phyloP scores from a whole-genome alignment of 2,888 invertebrate genomes.

The Stratiomys singularior region DNA sequence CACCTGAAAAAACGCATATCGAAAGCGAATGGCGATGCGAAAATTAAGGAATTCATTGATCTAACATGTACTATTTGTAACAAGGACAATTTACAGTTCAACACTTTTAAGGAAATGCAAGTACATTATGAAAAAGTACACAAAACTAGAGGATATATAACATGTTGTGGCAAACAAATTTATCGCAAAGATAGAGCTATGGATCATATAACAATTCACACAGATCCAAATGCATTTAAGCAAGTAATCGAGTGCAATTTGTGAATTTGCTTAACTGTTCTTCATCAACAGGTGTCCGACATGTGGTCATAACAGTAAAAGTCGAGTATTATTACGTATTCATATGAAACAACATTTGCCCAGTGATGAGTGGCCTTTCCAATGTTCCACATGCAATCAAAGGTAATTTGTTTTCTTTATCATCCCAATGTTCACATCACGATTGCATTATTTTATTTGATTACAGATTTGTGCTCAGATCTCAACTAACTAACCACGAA shows the following conservation, averaged over 20 bases:
- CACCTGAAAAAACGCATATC: constrained; percentile 49
- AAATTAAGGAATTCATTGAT: constrained; percentile 51
- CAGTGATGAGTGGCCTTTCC: constrained; percentile 49
- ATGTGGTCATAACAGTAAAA: constrained; percentile 51
- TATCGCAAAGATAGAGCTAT: constrained; percentile 51
- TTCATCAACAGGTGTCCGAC: constrained; percentile 47
- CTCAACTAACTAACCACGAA: constrained; percentile 52
- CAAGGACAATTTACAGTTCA: constrained; percentile 22
- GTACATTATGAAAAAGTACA: constrained; percentile 50
- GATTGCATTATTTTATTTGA: not conserved
- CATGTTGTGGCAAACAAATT: constrained; percentile 52
- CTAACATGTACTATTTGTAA: constrained; percentile 50
- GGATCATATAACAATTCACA: constrained; percentile 52
- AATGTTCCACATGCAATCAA: constrained; percentile 50
- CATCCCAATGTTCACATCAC: not conserved
- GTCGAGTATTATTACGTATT: constrained; percentile 49
- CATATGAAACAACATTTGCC: constrained; percentile 54
- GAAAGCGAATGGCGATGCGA: constrained; percentile 50
- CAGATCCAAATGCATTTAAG: constrained; percentile 52
- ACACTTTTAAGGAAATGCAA: constrained; percentile 52
- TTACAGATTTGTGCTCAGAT: constrained; percentile 51
- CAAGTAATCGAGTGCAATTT: not conserved
- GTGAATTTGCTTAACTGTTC: not conserved
- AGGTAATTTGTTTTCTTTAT: constrained; percentile 27
- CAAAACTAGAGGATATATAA: constrained; percentile 49